These are phyloP conservation scores for Eilema depressum DNA, from an alignment of 2,888 invertebrate species.

Conservation along the genomic window DNA sequence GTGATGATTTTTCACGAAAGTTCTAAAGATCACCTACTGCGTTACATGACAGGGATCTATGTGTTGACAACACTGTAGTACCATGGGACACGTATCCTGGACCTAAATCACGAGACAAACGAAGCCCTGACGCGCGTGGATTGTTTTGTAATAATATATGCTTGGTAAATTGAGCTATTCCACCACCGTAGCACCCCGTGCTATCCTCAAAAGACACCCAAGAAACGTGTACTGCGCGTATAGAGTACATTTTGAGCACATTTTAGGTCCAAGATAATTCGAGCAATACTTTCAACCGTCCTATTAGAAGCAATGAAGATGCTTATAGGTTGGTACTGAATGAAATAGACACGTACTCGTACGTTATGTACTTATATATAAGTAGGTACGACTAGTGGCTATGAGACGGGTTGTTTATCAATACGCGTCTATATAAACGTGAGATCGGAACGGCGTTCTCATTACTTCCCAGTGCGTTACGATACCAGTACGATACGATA, in stretches of 20 bases:
- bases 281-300: background rate
- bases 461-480: conserved; percentile 50
- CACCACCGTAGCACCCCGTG: no score
- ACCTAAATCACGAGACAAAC: no score
- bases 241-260: no score
- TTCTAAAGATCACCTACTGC: background rate
- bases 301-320: background rate
- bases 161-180: no score
- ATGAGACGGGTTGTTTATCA: conserved; percentile 60
- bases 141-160: no score
- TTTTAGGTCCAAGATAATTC: no score
- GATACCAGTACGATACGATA: conserved; percentile 46
- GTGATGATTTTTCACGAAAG: background rate
- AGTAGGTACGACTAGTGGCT: conserved; percentile 12
- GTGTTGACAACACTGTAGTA: background rate
- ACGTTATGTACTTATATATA: background rate
- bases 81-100: no score
- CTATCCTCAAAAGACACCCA: no score
- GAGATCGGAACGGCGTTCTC: conserved; percentile 45
- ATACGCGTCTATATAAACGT: conserved; percentile 62
- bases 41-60: background rate
- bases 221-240: no score
- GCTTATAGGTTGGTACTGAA: background rate
- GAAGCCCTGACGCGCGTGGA: no score
- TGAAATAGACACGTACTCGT: conserved; percentile 8